Conservation (phyloP, 2,797 vertebrate species). For the Hylomyscus alleni region DNA sequence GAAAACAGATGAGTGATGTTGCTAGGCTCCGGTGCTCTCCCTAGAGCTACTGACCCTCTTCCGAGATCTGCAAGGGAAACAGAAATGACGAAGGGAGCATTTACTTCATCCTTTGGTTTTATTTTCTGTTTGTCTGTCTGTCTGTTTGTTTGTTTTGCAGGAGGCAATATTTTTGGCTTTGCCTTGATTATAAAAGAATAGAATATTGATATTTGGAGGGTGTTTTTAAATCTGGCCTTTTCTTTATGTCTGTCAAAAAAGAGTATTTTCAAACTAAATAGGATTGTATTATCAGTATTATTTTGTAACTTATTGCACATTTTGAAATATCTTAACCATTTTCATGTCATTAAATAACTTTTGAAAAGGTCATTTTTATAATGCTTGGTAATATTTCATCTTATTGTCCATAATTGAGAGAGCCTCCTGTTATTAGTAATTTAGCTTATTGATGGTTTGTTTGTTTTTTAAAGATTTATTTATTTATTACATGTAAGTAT, state of each 20-base stretch:
- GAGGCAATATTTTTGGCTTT: background rate
- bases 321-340: constrained; percentile 35
- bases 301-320: constrained; percentile 2
- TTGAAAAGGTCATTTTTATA: constrained; percentile 50
- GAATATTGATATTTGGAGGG: constrained; percentile 26
- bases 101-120: background rate
- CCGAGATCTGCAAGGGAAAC: background rate
- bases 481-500: too few species aligned
- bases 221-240: constrained; percentile 1
- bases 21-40: background rate
- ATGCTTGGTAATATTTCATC: constrained; percentile 16
- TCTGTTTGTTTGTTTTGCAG: background rate
- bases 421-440: background rate
- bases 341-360: constrained; percentile 40
- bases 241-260: background rate
- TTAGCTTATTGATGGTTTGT: background rate
- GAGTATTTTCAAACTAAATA: constrained; percentile 37
- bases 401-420: background rate
- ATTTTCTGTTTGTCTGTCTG: too few species aligned
- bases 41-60: background rate
- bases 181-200: background rate
- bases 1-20: background rate
- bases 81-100: background rate
- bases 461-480: too few species aligned
- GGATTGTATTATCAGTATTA: background rate